Percentiles rank a stretch among this genome's conserved stretches.
Conservation (phyloP, 2,797 vertebrate species). For the Holocentrus rufus region DNA sequence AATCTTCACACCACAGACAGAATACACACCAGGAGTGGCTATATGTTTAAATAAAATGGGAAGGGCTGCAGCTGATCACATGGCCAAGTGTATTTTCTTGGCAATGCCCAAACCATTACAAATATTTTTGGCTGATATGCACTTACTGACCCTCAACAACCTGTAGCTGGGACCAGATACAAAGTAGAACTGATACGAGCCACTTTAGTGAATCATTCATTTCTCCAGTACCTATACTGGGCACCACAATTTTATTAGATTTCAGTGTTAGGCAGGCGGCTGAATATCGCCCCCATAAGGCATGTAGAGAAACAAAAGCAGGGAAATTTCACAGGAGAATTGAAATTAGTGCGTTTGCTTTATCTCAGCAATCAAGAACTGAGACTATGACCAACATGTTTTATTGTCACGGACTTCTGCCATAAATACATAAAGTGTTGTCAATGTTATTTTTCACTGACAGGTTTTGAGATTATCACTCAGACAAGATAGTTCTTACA, state of each 20-base stretch:
- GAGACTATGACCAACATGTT: background rate
- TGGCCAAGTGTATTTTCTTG: no score
- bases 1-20: constrained; percentile 9
- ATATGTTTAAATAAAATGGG: background rate
- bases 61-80: background rate
- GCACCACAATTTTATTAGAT: background rate
- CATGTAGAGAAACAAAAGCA: background rate
- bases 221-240: background rate
- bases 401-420: background rate
- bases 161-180: no score
- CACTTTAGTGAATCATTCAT: no score
- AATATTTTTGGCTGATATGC: background rate
- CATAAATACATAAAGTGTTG: background rate
- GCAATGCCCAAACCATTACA: no score
- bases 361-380: background rate
- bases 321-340: background rate
- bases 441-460: no score
- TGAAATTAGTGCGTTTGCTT: background rate
- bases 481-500: background rate
- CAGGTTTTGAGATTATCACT: no score
- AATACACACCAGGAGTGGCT: background rate
- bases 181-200: background rate
- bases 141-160: background rate
- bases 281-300: constrained; percentile 5
- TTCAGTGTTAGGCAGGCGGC: background rate